Evolutionary conservation across 2,797 vertebrate genomes (phyloP), one percentile per base, ranked within the genome.

Genomic region (Tenualosa ilisha): DNA sequence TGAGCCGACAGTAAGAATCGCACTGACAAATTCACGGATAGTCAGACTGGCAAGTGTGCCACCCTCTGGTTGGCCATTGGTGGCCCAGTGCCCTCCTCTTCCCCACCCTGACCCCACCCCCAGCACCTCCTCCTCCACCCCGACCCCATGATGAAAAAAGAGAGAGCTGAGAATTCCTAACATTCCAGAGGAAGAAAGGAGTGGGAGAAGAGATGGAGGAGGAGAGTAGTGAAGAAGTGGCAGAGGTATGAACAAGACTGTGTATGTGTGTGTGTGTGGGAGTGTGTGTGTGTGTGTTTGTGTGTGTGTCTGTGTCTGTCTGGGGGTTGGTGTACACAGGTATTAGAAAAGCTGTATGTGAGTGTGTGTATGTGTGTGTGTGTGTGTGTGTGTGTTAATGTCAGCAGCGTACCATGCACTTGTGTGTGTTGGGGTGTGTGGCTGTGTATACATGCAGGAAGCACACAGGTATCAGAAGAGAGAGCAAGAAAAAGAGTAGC

Each of bases 111-210:
- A 46, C 2, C 46, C 7, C 46, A 4, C 4, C 46, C 46, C 46
- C 46, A 4, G n/a, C n/a, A n/a, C 17, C 56, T 59, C 56, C 20
- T 59, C 56, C 6, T 20, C 22, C 56, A 53, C 51, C 50, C 50
- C 8, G 1, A 46, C 2, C 46, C 7, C 46, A 4, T 0, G 0
- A 65, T 65, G 1, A 17, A 43, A 20, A 75, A 43, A 75, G 61
- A 75, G 26, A 43, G 68, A 43, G 56, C 56, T n/a, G 82, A 81
- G 13, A 89, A 90, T 90, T 89, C 85, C 86, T 84, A 12, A 59
- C 86, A 90, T 90, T 85, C 87, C 86, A 79, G 68, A 88, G 79
- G 85, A 85, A 85, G 26, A 31, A 75, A 75, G 17, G 68, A 75
- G 13, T 75, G 68, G 68, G 15, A 72, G 22, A 37, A 65, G 26